Base-by-base conservation (phyloP, 2,888 invertebrate species). In the Notodonta ziczac region DNA sequence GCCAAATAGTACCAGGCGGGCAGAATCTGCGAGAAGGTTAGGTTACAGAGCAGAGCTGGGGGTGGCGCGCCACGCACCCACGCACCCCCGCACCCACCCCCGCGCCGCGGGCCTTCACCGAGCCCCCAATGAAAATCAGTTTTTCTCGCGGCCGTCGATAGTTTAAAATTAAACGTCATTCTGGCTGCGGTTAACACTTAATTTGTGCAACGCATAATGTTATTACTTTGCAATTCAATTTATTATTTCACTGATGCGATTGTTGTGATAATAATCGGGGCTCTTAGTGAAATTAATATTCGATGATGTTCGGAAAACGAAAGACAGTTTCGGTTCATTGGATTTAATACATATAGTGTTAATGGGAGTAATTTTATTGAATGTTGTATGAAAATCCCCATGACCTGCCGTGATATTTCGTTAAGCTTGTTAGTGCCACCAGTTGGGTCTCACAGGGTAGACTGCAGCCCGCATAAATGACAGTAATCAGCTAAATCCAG, bases 121-220 rank as follows among this genome's bases (percentile, higher is more conserved):
- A 76, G 67, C 70, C 73, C 81, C 82, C 87, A 82, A 84, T 87
- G 84, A 88, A 88, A 90, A 89, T 86, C 88, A 88, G 87, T 88
- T 90, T 91, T 91, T 89, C 88, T 87, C 86, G 70, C 86, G 74
- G 84, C 84, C 82, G 83, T 87, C 87, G 83, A 90, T 89, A 87
- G 87, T 88, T 89, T 91, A 87, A 91, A 93, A 93, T 93, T 91
- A 91, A 91, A 93, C 84, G 90, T 90, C 91, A 92, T 88, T 87
- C 88, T 74, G 83, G 81, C 76, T 89, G 93, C 86, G 93, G 92
- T 92, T 88, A 87, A 84, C 88, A 87, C 87, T 90, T 91, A 90
- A 91, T 92, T 88, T 88, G 88, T 87, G 73, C 87, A 86, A 87
- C 84, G 85, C 85, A 87, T 88, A 86, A 89, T 89, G 84, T 84